Evolutionary conservation across 2,888 invertebrate species (phyloP), one percentile per base, ranked within the genome.

Genomic region (Plusia festucae): DNA sequence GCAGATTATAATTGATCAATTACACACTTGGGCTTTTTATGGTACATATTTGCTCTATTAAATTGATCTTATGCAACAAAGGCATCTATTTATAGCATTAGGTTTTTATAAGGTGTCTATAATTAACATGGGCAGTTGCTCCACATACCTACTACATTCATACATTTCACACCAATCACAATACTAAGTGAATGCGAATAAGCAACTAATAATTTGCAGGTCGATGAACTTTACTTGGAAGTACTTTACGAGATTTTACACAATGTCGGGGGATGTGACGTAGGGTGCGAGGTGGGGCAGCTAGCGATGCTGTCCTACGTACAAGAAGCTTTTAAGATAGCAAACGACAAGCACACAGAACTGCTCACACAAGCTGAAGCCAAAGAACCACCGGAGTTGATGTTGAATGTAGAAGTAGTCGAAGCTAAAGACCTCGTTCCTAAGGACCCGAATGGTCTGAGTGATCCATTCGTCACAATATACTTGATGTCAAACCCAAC

Each of bases 391-490:
- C 98, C 98, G 0, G 97, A 98, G 83, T 95, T 98, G 81, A 96
- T 97, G 91, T 92, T 98, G 52, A 98, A 98, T 87, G 97, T 98
- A 11, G 98, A 98, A 92, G 96, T 98, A 6, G 96, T 98, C 60
- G 98, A 98, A 92, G 98, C 98, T 1, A 98, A 98, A 93, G 98
- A 98, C 82, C 91, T 98, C 52, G 95, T 96, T 70, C 97, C 98
- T 20, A 98, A 98, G 91, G 98, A 98, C 90, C 96, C 98, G 0
- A 98, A 98, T 87, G 98, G 99, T n/a, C 96, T 98, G 76, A 99
- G 99, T 82, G 99, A 99, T 93, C 99, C 99, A 0, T 99, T 99
- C 90, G 99, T 99, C 65, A 99, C 99, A 74, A 96, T 99, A 85
- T 98, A 97, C 88, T 92, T 98, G 76, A 97, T 97, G 87, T 98